A percentile compares a stretch with the other conserved stretches of the same genome.
Conservation (phyloP, 2,797 vertebrate genomes). For the Helostoma temminkii region DNA sequence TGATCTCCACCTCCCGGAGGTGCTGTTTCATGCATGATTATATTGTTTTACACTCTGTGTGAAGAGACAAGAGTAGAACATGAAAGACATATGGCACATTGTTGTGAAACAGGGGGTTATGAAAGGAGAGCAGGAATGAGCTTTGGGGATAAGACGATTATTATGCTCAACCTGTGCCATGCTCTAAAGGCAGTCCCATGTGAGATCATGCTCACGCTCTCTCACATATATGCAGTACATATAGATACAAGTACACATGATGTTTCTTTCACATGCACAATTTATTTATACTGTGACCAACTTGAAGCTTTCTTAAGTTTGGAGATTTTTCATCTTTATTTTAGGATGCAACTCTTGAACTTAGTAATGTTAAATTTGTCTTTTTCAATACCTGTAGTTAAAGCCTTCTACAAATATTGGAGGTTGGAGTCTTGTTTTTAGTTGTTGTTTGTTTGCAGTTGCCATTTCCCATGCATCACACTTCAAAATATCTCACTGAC, state of each 20-base stretch:
- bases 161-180: constrained; percentile 76
- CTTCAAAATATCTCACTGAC: constrained; percentile 78
- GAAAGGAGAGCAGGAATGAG: constrained; percentile 73
- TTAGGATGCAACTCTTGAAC: constrained; percentile 12
- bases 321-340: constrained; percentile 1
- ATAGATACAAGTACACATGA: constrained; percentile 17
- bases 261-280: constrained; percentile 10
- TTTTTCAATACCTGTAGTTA: constrained; percentile 22
- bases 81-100: constrained; percentile 83
- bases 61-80: constrained; percentile 78
- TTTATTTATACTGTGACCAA: constrained; percentile 7
- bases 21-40: constrained; percentile 83
- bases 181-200: constrained; percentile 68
- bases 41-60: constrained; percentile 82
- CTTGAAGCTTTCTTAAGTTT: constrained; percentile 1
- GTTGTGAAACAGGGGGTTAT: constrained; percentile 71
- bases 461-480: constrained; percentile 72
- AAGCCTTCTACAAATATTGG: constrained; percentile 44
- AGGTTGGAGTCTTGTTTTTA: constrained; percentile 57
- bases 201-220: constrained; percentile 44
- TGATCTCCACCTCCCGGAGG: constrained; percentile 78
- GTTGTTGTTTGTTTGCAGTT: constrained; percentile 65
- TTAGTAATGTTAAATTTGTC: constrained; percentile 29
- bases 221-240: constrained; percentile 36
- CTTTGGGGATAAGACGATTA: constrained; percentile 76